phyloP scores from a whole-genome alignment of 2,888 invertebrate genomes.

The Troides helena region DNA sequence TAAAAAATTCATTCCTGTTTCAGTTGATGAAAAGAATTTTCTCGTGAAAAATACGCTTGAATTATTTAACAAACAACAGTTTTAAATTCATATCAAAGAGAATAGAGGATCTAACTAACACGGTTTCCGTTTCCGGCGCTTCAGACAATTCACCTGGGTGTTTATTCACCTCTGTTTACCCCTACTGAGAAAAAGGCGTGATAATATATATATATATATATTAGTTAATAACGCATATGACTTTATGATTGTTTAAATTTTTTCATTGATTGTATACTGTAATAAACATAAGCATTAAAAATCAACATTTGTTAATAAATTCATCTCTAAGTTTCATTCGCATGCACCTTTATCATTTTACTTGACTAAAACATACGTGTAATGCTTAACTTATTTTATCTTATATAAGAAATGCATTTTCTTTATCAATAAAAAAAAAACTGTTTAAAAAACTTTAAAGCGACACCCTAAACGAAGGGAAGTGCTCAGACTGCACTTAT shows the following conservation, averaged over 20 bases:
- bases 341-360: too few relatives aligned
- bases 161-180: too few relatives aligned
- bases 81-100: constrained; percentile 16
- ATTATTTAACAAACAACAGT: constrained; percentile 10
- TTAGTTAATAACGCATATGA: too few relatives aligned
- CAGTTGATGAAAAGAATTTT: background rate
- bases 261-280: too few relatives aligned
- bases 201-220: too few relatives aligned
- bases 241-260: too few relatives aligned
- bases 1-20: background rate
- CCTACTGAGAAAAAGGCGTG: too few relatives aligned
- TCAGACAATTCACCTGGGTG: constrained; percentile 20
- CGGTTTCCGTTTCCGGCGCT: constrained; percentile 19
- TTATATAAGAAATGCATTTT: background rate
- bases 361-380: too few relatives aligned
- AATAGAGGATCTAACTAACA: constrained; percentile 13
- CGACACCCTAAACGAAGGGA: background rate
- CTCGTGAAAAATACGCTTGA: background rate
- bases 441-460: background rate
- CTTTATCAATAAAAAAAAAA: background rate
- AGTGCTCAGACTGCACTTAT: constrained; percentile 3
- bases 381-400: background rate
- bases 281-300: too few relatives aligned
- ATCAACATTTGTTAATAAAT: too few relatives aligned
- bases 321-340: too few relatives aligned